Evolutionary conservation across 2,888 invertebrate genomes (phyloP), one percentile per base, ranked within the genome.

Genomic region (Leucania comma): DNA sequence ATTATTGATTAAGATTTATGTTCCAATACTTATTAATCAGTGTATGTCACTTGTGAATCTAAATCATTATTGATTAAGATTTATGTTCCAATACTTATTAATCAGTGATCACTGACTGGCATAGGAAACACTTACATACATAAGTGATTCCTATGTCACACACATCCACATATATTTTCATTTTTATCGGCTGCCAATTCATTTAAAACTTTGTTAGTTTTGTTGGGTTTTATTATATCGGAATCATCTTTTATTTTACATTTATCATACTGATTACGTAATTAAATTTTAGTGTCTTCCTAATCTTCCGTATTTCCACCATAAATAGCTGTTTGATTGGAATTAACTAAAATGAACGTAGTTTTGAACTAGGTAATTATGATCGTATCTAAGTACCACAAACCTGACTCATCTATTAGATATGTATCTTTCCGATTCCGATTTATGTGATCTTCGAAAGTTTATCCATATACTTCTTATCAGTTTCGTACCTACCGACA

Each of bases 391-490:
- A 57, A 22, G 57, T 22, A 29, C 53, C 26, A 62, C 9, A 22
- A 72, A 66, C 26, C 26, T 46, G n/a, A 35, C 10, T 14, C 24
- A 67, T 79, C 12, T 48, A 72, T 62, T 76, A 42, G 60, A 64
- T 58, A 35, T 54, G 26, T 54, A 63, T 66, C 65, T 62, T n/a
- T 29, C 22, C 35, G 10, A 62, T 57, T 64, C 54, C 62, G 68
- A 75, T 72, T 71, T 66, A 75, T 57, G 51, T 54, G 42, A 53
- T 64, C 56, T 29, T 61, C 3, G 9, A 22, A 81, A 79, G 46
- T 74, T 69, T 32, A 59, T 32, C 32, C 56, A 60, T 53, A 63
- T 64, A 63, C 70, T 64, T 75, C 29, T 35, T 64, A 82, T 74
- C 80, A 38, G 61, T 72, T 73, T 56, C 48, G 17, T 48, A 66